phyloP scores from a whole-genome alignment of 2,888 invertebrate genomes.

The Ormyrus pomaceus region DNA sequence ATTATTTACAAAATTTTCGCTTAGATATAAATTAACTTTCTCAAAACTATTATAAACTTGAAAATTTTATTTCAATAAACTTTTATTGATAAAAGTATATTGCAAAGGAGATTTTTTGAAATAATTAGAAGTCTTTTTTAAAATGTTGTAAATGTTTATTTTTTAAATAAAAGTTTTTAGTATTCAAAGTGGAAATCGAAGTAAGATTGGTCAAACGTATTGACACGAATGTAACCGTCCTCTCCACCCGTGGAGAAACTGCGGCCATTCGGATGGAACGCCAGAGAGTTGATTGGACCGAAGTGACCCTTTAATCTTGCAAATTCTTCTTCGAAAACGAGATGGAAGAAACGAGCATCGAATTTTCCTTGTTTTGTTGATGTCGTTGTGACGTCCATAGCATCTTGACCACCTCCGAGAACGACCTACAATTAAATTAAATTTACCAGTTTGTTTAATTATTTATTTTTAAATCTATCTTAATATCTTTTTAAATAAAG shows the following conservation, averaged over 20 bases:
- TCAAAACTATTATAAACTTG: slow-evolving; percentile 62
- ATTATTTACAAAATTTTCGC: neutral
- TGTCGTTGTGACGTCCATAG: slow-evolving; percentile 98
- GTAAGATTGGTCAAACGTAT: slow-evolving; percentile 97
- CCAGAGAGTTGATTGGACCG: slow-evolving; percentile 98
- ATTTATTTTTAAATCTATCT: neutral
- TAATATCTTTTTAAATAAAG: neutral
- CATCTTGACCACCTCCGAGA: slow-evolving; percentile 99
- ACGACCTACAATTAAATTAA: slow-evolving; percentile 80
- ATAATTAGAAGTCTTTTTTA: neutral
- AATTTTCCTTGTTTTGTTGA: slow-evolving; percentile 97
- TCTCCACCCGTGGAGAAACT: slow-evolving; percentile 98
- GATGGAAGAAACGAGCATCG: slow-evolving; percentile 88
- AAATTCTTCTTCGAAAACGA: slow-evolving; percentile 87
- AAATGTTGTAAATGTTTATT: slow-evolving; percentile 1
- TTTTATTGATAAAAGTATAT: slow-evolving; percentile 63
- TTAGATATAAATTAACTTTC: slow-evolving; percentile 71
- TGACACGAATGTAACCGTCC: slow-evolving; percentile 98
- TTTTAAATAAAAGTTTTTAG: slow-evolving; percentile 67
- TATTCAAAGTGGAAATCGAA: slow-evolving; percentile 97
- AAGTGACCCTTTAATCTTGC: slow-evolving; percentile 98
- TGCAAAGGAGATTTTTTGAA: slow-evolving; percentile 9
- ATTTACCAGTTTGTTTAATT: neutral
- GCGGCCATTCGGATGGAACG: slow-evolving; percentile 98
- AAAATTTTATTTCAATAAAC: too few species aligned